Conservation (phyloP, 2,797 vertebrate genomes). For the Clarias laeviceps region DNA sequence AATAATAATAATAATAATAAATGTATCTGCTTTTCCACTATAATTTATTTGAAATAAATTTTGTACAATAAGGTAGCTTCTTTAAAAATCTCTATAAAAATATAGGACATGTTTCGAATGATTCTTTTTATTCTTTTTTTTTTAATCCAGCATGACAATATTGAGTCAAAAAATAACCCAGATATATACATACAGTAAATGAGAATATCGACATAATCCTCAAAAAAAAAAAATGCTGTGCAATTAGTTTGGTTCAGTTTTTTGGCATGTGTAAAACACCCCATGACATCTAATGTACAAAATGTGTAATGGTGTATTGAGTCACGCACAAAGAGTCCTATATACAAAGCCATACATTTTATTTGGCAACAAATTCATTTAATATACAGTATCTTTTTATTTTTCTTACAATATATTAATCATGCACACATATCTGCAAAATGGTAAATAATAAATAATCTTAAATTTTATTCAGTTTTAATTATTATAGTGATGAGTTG, state of each 20-base stretch:
- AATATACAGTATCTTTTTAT: background rate
- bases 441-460: background rate
- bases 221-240: background rate
- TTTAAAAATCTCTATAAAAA: background rate
- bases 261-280: background rate
- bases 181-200: no score
- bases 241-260: background rate
- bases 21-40: background rate
- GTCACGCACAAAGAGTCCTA: background rate
- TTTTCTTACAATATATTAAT: slow-evolving; percentile 8
- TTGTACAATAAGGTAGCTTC: background rate
- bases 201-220: background rate
- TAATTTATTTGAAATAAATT: background rate
- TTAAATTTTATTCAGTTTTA: background rate
- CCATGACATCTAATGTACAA: background rate
- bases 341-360: background rate
- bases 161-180: background rate
- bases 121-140: no score
- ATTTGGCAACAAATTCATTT: background rate
- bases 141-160: background rate
- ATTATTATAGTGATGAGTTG: background rate
- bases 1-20: background rate
- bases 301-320: background rate
- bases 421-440: slow-evolving; percentile 16
- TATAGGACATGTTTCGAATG: no score